Conservation (phyloP, 35 echinoderm and acorn worm genomes). For the Amphiura filiformis region DNA sequence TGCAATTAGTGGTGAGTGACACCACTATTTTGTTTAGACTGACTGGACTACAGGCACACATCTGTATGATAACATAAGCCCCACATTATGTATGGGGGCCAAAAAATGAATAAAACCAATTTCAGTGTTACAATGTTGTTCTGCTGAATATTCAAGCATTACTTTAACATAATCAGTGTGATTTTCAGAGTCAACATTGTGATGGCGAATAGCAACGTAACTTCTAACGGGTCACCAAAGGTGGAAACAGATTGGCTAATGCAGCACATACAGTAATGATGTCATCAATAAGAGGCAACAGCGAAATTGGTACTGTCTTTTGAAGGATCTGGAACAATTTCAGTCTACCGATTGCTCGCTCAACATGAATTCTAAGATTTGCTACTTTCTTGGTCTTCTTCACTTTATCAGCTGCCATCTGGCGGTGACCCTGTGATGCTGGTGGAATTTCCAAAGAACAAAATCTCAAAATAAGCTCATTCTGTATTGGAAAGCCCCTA, state of each 20-base stretch:
- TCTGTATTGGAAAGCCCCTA: slow-evolving; percentile 47
- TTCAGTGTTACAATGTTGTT: too few relatives aligned
- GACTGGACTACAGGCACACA: too few relatives aligned
- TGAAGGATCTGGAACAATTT: slow-evolving; percentile 40
- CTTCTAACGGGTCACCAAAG: too few relatives aligned
- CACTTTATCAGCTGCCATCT: slow-evolving; percentile 26
- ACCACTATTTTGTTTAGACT: too few relatives aligned
- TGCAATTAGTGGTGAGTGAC: too few relatives aligned
- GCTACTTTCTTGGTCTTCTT: slow-evolving; percentile 62
- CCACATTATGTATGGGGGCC: too few relatives aligned
- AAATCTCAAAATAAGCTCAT: slow-evolving; percentile 29
- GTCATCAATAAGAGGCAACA: slow-evolving; percentile 30
- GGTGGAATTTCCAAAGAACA: slow-evolving; percentile 36
- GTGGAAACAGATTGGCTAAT: slow-evolving; percentile 35
- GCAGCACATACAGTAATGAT: slow-evolving; percentile 52
- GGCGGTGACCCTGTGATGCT: slow-evolving; percentile 6
- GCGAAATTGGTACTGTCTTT: slow-evolving; percentile 40
- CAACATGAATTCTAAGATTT: slow-evolving; percentile 55
- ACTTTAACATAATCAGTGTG: too few relatives aligned
- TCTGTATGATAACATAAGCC: too few relatives aligned
- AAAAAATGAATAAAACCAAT: too few relatives aligned
- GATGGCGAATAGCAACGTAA: too few relatives aligned
- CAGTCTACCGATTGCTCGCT: slow-evolving; percentile 42
- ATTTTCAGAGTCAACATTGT: too few relatives aligned
- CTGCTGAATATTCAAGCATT: too few relatives aligned